phyloP scores from a whole-genome alignment of 2,113 vertebrate genomes.

The Dinomys branickii region DNA sequence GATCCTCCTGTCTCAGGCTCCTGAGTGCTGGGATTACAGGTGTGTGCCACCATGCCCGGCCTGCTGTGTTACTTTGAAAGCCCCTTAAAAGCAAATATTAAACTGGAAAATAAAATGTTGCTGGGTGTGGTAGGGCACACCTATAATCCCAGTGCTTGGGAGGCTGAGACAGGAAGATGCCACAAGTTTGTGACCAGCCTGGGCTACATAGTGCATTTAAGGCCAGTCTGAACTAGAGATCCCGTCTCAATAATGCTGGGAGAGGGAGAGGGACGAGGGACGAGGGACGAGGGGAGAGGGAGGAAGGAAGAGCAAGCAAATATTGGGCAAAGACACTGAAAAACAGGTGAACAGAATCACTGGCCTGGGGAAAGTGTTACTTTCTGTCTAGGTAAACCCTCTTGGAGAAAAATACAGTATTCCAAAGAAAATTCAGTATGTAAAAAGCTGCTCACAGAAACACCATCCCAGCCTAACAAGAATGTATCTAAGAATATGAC shows the following conservation, averaged over 20 bases:
- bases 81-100: neutral
- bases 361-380: neutral
- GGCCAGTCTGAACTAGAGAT: neutral
- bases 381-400: neutral
- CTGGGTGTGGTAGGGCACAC: neutral
- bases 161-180: neutral
- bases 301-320: neutral
- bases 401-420: neutral
- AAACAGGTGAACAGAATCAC: neutral
- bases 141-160: neutral
- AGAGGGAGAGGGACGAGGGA: neutral
- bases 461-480: neutral
- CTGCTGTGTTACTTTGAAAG: neutral
- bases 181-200: neutral
- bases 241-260: neutral
- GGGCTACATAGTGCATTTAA: neutral
- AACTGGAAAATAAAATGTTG: neutral
- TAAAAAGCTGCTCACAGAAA: neutral
- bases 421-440: neutral
- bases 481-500: neutral
- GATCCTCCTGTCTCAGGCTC: no score
- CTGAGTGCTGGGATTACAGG: no score
- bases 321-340: neutral
- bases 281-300: fast-evolving
- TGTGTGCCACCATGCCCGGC: no score